phyloP scores from a whole-genome alignment of 2,888 invertebrate species.

The Polyploca ridens region DNA sequence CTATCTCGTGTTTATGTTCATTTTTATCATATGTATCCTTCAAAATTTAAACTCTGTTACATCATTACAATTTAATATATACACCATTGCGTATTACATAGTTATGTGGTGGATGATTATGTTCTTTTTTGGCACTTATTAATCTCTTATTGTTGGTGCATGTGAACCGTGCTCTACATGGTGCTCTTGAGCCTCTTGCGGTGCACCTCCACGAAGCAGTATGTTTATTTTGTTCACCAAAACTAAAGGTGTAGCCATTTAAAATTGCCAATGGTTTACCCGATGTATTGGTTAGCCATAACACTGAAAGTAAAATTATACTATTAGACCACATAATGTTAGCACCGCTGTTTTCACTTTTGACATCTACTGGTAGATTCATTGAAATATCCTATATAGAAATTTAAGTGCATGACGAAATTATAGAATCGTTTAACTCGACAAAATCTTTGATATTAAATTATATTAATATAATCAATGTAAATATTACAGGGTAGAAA shows the following conservation, averaged over 20 bases:
- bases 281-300: background rate
- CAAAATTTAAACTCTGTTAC: background rate
- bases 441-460: too few relatives aligned
- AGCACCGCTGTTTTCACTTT: too few relatives aligned
- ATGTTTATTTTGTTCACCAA: background rate
- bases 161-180: constrained; percentile 69
- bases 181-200: constrained; percentile 9
- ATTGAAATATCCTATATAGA: too few relatives aligned
- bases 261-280: background rate
- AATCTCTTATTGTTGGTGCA: constrained; percentile 60
- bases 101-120: constrained; percentile 57
- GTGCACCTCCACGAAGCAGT: background rate
- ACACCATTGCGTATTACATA: constrained; percentile 28
- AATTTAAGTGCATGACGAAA: too few relatives aligned
- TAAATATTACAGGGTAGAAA: too few relatives aligned
- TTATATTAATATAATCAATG: too few relatives aligned
- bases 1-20: too few relatives aligned
- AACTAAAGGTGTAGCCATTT: background rate
- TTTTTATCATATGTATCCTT: too few relatives aligned
- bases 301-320: background rate
- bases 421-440: too few relatives aligned
- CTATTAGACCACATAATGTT: too few relatives aligned
- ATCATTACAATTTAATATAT: constrained; percentile 23
- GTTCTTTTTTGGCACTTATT: constrained; percentile 64
- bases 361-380: too few relatives aligned